Evolutionary conservation across 2,797 vertebrate genomes (phyloP), one percentile per base, ranked within the genome.

Genomic region (Clarias fuscus): DNA sequence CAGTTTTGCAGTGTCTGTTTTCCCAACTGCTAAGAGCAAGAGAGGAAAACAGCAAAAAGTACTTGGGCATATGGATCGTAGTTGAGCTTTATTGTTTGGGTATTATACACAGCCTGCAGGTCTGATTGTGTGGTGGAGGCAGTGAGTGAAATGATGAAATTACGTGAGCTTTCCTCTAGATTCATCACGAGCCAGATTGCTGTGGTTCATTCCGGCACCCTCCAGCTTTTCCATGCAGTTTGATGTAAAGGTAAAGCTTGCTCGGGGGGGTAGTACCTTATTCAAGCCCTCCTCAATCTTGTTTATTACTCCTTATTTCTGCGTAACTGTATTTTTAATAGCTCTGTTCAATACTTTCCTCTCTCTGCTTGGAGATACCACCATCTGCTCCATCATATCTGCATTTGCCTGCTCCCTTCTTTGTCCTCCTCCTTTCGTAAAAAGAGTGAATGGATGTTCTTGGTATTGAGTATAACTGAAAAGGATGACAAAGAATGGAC

Each of bases 181-280:
- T 89, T 92, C 90, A 92, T 94, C 89, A 91, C 87, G 86, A 88
- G 88, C 91, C 91, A 94, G 92, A 93, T 93, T 93, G 88, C 88
- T 88, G 8, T 13, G 75, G 53, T 77, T 77, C 88, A 85, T 90
- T 90, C 89, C 88, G 89, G 84, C 87, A 89, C 78, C 77, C 90
- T 92, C 89, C 92, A 94, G 92, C 92, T 93, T 92, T 90, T 93
- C 83, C 67, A 22, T 86, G 90, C 76, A 84, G 91, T 77, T 86
- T 90, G 89, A 86, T 64, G 82, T 27, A 40, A 33, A 65, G 59
- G 22, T 84, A 40, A 43, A 7, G 62, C 61, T 78, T 17, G 62
- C 87, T 85, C 67, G 3, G 56, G 88, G 87, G 88, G 90, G 87
- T 85, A 67, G 72, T 14, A 27, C 62, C 56, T 87, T 84, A 73